These are phyloP conservation scores for Campoletis sonorensis DNA, from an alignment of 1,140 invertebrate genomes.

Conservation along the genomic window DNA sequence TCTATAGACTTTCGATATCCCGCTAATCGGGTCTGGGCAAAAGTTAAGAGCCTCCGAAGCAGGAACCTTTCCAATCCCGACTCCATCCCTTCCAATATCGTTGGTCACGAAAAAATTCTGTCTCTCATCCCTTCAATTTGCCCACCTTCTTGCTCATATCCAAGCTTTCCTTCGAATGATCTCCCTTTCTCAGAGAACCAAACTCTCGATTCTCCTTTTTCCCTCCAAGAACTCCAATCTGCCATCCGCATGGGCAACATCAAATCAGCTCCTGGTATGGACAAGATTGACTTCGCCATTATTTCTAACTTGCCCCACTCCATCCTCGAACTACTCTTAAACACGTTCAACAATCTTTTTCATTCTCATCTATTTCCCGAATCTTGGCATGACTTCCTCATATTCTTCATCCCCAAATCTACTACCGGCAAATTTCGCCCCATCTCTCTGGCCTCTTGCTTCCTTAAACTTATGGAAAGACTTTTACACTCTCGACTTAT, in stretches of 20 bases:
- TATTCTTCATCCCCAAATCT: background rate
- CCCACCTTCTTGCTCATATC: slow-evolving; percentile 4
- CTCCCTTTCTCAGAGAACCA: background rate
- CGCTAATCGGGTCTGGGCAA: background rate
- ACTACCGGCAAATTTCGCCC: background rate
- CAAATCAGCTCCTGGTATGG: background rate
- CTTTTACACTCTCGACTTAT: too few species aligned
- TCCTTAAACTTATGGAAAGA: too few species aligned
- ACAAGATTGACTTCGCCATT: background rate
- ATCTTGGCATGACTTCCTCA: background rate
- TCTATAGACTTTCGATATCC: background rate
- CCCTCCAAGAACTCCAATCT: background rate
- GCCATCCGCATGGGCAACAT: background rate
- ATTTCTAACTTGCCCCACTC: background rate
- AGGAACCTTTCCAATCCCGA: background rate
- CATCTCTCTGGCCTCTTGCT: background rate
- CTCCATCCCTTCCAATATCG: background rate
- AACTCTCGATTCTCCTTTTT: background rate
- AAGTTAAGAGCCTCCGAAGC: background rate
- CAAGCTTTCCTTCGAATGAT: background rate
- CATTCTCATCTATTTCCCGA: background rate
- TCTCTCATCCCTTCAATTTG: slow-evolving; percentile 17
- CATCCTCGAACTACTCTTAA: background rate
- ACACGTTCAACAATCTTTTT: background rate
- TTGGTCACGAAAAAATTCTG: background rate